A percentile compares a stretch with the other conserved stretches of the same genome.
These are phyloP conservation scores for Lophotis ruficrista DNA, from an alignment of 2,113 vertebrate genomes.

Conservation along the genomic window DNA sequence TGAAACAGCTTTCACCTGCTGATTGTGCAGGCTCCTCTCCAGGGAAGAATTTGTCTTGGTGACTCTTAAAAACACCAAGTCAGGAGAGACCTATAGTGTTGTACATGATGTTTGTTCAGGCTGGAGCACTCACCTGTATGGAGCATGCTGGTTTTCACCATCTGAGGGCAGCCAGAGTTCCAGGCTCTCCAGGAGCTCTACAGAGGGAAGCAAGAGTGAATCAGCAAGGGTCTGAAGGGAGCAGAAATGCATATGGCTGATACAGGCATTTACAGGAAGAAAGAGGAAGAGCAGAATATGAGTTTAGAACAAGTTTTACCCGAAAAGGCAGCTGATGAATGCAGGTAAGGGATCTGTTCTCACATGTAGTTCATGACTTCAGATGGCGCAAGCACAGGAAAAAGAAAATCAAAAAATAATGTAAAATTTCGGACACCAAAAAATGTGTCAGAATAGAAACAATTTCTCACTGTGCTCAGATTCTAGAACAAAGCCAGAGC, in stretches of 20 bases:
- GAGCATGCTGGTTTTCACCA: background rate
- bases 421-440: background rate
- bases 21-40: background rate
- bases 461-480: background rate
- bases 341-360: background rate
- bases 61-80: background rate
- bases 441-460: background rate
- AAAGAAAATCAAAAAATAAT: background rate
- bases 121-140: background rate
- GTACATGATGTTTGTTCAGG: background rate
- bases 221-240: background rate
- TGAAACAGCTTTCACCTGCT: background rate
- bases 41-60: background rate
- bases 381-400: background rate
- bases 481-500: background rate
- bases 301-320: background rate
- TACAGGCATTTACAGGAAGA: background rate
- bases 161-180: background rate
- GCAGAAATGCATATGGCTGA: background rate
- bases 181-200: background rate
- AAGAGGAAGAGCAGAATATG: background rate
- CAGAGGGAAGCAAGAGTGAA: background rate
- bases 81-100: background rate
- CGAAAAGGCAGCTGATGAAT: background rate
- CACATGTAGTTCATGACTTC: background rate